These are phyloP conservation scores for Pungitius pungitius DNA, from an alignment of 2,113 vertebrate species.

Conservation along the genomic window DNA sequence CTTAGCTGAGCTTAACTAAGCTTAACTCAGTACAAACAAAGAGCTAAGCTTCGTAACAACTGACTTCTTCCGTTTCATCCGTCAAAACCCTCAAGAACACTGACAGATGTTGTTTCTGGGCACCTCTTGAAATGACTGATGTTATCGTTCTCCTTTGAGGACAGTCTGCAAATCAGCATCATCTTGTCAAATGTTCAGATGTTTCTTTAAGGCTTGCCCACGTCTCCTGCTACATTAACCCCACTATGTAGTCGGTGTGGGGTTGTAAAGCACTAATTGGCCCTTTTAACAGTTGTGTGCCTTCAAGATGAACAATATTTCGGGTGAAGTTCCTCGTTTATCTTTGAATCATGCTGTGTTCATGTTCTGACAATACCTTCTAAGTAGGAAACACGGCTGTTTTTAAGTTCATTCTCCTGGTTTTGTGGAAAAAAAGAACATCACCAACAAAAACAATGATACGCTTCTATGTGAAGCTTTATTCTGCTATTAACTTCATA, in stretches of 20 bases:
- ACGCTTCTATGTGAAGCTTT: not conserved
- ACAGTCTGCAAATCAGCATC: not conserved
- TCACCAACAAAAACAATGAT: not conserved
- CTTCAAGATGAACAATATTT: conserved; percentile 37
- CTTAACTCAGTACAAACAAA: conserved; percentile 8
- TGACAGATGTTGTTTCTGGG: not conserved
- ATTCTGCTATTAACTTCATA: conserved; percentile 3
- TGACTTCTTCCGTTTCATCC: not conserved
- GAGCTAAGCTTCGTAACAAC: too few relatives aligned
- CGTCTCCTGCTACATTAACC: not conserved
- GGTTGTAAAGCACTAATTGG: conserved; percentile 1
- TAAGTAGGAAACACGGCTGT: conserved; percentile 64
- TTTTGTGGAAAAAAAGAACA: not conserved
- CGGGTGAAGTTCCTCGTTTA: conserved; percentile 32
- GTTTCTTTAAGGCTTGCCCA: not conserved
- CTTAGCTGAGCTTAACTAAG: too few relatives aligned
- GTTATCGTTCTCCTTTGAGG: not conserved
- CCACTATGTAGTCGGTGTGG: not conserved
- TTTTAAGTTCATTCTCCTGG: conserved; percentile 13
- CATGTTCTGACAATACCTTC: conserved; percentile 57
- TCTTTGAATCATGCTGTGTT: conserved; percentile 54
- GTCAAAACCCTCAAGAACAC: not conserved
- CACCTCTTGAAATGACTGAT: not conserved
- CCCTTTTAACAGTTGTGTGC: not conserved
- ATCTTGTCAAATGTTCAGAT: not conserved